A percentile compares a stretch with the other conserved stretches of the same genome.
Evolutionary conservation across 2,888 invertebrate species (phyloP).

Genomic region (Limnephilus marmoratus): DNA sequence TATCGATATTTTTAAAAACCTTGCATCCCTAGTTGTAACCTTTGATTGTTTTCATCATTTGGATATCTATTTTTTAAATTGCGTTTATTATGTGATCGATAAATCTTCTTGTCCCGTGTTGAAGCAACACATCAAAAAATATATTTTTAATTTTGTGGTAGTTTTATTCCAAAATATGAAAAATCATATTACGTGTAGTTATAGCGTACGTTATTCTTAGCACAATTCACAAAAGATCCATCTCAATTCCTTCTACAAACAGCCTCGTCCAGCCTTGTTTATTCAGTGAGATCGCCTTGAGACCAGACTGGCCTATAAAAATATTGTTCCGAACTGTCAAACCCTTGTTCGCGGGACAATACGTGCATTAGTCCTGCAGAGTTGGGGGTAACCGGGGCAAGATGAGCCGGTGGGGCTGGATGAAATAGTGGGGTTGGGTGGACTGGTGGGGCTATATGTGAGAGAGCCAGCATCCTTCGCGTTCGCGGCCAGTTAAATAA

Average conservation of each 20-base stretch:
- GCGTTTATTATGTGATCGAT: too few species aligned
- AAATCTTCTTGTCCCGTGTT: background rate
- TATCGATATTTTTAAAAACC: too few species aligned
- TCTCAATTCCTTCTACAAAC: constrained; percentile 2
- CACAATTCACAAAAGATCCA: background rate
- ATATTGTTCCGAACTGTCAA: constrained; percentile 57
- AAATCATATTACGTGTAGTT: background rate
- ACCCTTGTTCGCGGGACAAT: constrained; percentile 60
- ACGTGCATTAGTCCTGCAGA: constrained; percentile 33
- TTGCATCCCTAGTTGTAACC: too few species aligned
- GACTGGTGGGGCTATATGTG: background rate
- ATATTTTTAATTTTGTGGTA: background rate
- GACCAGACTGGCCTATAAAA: constrained; percentile 56
- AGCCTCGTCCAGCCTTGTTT: background rate
- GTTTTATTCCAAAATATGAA: background rate
- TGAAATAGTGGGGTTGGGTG: background rate
- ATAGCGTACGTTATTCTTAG: background rate
- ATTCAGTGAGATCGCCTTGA: background rate
- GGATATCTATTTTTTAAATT: too few species aligned
- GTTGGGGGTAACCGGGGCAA: background rate
- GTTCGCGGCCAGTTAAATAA: background rate
- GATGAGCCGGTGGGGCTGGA: background rate
- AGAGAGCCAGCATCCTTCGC: background rate
- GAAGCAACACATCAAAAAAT: background rate
- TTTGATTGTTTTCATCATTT: too few species aligned